phyloP scores from a whole-genome alignment of 35 echinoderm and acorn worm species.

The Stichopus chloronotus region DNA sequence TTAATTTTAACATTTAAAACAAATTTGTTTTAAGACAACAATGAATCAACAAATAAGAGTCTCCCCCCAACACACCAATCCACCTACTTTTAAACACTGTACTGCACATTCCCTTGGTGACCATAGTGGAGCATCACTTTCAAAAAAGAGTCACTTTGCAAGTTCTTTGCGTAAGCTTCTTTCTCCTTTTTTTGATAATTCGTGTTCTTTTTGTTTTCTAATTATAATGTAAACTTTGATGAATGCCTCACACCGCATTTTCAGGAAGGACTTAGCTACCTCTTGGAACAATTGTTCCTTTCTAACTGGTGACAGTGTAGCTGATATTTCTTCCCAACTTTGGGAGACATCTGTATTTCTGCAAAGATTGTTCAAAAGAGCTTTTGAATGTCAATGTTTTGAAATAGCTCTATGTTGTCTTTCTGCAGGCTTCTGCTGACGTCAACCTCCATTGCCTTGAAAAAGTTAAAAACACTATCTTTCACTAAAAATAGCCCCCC shows the following conservation, averaged over 20 bases:
- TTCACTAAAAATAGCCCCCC: conserved; percentile 15
- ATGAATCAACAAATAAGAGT: neutral
- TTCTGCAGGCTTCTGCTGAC: neutral
- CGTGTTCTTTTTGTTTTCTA: neutral
- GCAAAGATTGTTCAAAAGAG: neutral
- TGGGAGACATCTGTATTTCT: neutral
- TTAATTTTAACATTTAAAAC: neutral
- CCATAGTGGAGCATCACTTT: neutral
- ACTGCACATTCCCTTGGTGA: too few species aligned
- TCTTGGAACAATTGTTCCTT: neutral
- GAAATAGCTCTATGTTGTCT: neutral
- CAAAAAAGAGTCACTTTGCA: neutral
- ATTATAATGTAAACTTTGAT: conserved; percentile 18
- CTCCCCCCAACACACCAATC: neutral
- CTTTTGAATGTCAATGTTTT: neutral
- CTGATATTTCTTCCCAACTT: conserved; percentile 2
- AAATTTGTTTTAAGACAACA: neutral
- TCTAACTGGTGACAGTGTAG: neutral
- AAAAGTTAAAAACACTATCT: conserved; percentile 20
- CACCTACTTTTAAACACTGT: neutral
- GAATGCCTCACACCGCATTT: conserved; percentile 44
- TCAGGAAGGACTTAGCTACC: conserved; percentile 21
- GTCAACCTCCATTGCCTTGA: neutral
- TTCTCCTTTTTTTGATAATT: conserved; percentile 29
- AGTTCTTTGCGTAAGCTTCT: conserved; percentile 28